Base-by-base conservation (phyloP, 2,797 vertebrate genomes). In the Mus spretus region DNA sequence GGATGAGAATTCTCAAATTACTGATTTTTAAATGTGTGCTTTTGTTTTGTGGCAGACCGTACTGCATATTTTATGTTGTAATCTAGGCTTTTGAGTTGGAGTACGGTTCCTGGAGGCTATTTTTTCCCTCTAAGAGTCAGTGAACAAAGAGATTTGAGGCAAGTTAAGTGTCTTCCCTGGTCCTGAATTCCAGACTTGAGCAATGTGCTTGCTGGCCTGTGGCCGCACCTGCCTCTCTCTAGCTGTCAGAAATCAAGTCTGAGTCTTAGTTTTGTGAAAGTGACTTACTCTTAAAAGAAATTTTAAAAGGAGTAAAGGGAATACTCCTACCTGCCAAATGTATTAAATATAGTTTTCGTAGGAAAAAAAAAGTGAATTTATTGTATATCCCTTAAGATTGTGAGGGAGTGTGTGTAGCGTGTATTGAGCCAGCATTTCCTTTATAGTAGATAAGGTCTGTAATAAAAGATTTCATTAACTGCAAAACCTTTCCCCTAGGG, bases 381-480 rank as follows among this genome's bases (percentile, higher is more conserved):
- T 82, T 98, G 92, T 75, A 87, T 74, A 96, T 80, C 97, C 87
- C 97, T 96, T 97, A 97, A 98, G 96, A 96, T 89, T 75, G 94
- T 97, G 93, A 95, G 88, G 80, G 97, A 98, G 44, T 95, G 95
- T 97, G 93, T 96, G 50, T 95, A 74, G 97, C 95, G 94, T 96
- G 94, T 57, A 93, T 95, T 97, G 96, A 98, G 91, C 95, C 90
- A 97, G 90, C 95, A 90, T 15, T 97, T 97, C 97, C 92, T 97
- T 93, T 95, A 82, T 98, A 97, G 97, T 97, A 98, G 90, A 85
- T 96, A 97, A 95, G 63, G 91, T 98, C 96, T 98, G 96, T 98
- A 97, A 97, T 97, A 91, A 95, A 82, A 97, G 96, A 96, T 97
- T 97, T 96, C 83, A 95, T 90, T 93, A 96, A 82, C 81, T 97